Evolutionary conservation across 2,113 vertebrate genomes (phyloP), one percentile per base, ranked within the genome.

Genomic region (Tamias sibiricus): DNA sequence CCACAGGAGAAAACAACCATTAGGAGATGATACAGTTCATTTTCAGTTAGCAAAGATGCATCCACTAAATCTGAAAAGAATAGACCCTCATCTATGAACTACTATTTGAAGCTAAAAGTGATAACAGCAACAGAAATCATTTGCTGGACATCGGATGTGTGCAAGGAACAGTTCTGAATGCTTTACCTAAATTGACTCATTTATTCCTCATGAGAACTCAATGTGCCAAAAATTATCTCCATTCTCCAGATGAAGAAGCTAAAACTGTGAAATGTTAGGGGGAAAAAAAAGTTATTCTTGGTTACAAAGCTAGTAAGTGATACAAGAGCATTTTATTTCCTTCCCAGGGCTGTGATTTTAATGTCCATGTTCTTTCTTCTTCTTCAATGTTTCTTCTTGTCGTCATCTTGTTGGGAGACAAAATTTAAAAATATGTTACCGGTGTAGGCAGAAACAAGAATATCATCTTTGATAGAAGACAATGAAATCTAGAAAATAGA

Each of bases 31-130:
- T 69, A 57, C 0, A 64, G 69, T 52, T 54, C 57, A 66, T 64
- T 96, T 75, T 47, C 66, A 44, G 19, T 64, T 75, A 95, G 28
- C 64, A 72, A 91, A 82, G 68, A 76, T 44, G 57, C 30, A 12
- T 74, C 57, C 35, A 35, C 30, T 75, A 80, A 91, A 62, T 86
- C 64, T 96, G 59, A 90, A 91, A 83, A 89, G 83, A 69, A 69
- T 84, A 49, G 17, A 16, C 30, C 5, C 37, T 94, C 16, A 59
- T 47, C 64, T n/a, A 12, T n/a, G 4, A 89, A 87, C 42, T 32
- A 44, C 64, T 89, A 3, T 57, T 74, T 83, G 42, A 87, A 96
- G 37, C 37, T 69, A 47, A 75, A 95, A 54, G 4, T 76, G 2
- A 52, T 17, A 20, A 17, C 49, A 30, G n/a, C 40, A 76, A 82